phyloP scores from a whole-genome alignment of 2,797 vertebrate species.

The Danio jaintianensis region DNA sequence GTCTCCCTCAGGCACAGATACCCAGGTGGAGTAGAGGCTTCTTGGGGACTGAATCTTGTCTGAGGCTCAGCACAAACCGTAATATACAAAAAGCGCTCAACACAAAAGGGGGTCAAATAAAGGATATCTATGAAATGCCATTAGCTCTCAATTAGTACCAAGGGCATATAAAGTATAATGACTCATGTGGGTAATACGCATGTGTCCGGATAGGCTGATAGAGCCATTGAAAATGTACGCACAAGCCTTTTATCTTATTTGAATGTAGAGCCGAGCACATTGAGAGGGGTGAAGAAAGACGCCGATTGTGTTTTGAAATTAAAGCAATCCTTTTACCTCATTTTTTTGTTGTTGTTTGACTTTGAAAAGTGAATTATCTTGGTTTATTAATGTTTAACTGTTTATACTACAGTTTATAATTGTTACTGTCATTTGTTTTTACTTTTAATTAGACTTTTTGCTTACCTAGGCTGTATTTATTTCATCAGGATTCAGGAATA shows the following conservation, averaged over 20 bases:
- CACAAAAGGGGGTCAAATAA: slow-evolving; percentile 55
- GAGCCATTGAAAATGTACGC: slow-evolving; percentile 27
- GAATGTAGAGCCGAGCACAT: neutral
- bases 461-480: neutral
- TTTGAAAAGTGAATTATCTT: neutral
- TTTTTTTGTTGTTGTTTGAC: too few relatives aligned
- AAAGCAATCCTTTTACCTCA: neutral
- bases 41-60: slow-evolving; percentile 59
- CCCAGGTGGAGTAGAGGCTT: slow-evolving; percentile 66
- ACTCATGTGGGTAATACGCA: slow-evolving; percentile 33
- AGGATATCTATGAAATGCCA: slow-evolving; percentile 62
- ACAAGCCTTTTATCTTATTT: slow-evolving; percentile 38
- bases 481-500: neutral
- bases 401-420: neutral
- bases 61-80: slow-evolving; percentile 27
- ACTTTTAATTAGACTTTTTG: neutral
- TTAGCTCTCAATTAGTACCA: slow-evolving; percentile 59
- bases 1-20: slow-evolving; percentile 69
- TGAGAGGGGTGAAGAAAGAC: slow-evolving; percentile 14
- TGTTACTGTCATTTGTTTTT: neutral
- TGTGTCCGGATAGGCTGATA: slow-evolving; percentile 29
- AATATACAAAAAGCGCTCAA: slow-evolving; percentile 38
- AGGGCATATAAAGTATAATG: slow-evolving; percentile 61
- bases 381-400: neutral
- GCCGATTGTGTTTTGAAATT: neutral